A percentile compares a stretch with the other conserved stretches of the same genome.
Evolutionary conservation across 2,113 vertebrate species (phyloP).

Genomic region (Dicentrarchus labrax): DNA sequence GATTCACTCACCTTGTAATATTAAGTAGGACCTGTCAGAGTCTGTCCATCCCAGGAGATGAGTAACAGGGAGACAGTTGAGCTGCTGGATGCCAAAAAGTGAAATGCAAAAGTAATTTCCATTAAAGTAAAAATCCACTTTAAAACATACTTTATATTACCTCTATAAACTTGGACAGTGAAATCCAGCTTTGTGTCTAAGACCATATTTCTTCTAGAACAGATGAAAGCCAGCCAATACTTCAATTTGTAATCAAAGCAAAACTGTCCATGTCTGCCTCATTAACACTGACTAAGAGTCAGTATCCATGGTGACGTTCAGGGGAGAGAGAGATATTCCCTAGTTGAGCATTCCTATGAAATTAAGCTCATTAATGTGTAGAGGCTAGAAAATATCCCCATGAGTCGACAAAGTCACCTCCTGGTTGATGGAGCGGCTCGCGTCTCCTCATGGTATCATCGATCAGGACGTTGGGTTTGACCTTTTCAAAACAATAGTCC

Average conservation of each 20-base stretch:
- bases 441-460: conserved; percentile 45
- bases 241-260: conserved; percentile 71
- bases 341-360: conserved; percentile 55
- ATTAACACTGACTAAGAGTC: conserved; percentile 69
- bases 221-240: conserved; percentile 64
- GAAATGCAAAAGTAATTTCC: conserved; percentile 68
- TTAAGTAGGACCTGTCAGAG: conserved; percentile 51
- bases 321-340: conserved; percentile 46
- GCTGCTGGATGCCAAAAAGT: conserved; percentile 49
- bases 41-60: conserved; percentile 43
- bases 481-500: conserved; percentile 54
- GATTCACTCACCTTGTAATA: conserved; percentile 38
- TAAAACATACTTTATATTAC: conserved; percentile 61
- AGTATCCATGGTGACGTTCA: conserved; percentile 66
- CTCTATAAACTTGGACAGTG: conserved; percentile 57
- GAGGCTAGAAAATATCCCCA: conserved; percentile 48
- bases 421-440: conserved; percentile 53
- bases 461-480: conserved; percentile 46
- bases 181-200: conserved; percentile 40
- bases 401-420: conserved; percentile 59
- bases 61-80: conserved; percentile 36
- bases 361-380: conserved; percentile 71
- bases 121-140: conserved; percentile 62
- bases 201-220: conserved; percentile 50
- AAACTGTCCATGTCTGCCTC: conserved; percentile 57